These are phyloP conservation scores for Nezara viridula DNA, from an alignment of 2,888 invertebrate species.

Conservation along the genomic window DNA sequence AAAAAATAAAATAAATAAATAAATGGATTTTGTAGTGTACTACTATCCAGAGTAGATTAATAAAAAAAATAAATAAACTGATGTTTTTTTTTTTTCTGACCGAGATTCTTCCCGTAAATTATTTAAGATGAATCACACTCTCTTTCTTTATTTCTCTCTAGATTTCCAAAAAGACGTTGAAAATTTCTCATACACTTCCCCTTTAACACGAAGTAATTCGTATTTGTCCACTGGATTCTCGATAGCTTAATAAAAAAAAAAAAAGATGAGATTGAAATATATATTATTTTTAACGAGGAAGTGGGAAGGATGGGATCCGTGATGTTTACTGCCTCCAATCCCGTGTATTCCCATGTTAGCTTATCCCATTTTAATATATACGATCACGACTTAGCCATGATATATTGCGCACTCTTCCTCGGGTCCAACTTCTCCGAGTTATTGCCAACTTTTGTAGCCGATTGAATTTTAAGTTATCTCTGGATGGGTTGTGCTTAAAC, in stretches of 20 bases:
- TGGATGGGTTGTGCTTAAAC: not conserved
- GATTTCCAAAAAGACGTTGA: not conserved
- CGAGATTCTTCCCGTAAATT: not conserved
- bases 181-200: not conserved
- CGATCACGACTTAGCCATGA: constrained; percentile 53
- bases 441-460: constrained; percentile 42
- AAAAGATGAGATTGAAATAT: not conserved
- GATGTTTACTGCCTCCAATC: constrained; percentile 54
- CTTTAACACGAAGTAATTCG: not conserved
- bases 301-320: constrained; percentile 38
- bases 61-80: not conserved
- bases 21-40: too few species aligned
- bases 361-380: constrained; percentile 56
- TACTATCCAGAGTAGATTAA: not conserved
- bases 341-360: constrained; percentile 47
- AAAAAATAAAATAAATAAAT: too few species aligned
- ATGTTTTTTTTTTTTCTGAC: not conserved
- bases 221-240: not conserved
- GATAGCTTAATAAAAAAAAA: constrained; percentile 12
- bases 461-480: constrained; percentile 51
- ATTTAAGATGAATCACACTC: not conserved
- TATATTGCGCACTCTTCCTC: constrained; percentile 26
- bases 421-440: constrained; percentile 34
- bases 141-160: not conserved
- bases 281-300: constrained; percentile 39